phyloP scores from a whole-genome alignment of 2,113 vertebrate species.

The Lucifuga dentata region DNA sequence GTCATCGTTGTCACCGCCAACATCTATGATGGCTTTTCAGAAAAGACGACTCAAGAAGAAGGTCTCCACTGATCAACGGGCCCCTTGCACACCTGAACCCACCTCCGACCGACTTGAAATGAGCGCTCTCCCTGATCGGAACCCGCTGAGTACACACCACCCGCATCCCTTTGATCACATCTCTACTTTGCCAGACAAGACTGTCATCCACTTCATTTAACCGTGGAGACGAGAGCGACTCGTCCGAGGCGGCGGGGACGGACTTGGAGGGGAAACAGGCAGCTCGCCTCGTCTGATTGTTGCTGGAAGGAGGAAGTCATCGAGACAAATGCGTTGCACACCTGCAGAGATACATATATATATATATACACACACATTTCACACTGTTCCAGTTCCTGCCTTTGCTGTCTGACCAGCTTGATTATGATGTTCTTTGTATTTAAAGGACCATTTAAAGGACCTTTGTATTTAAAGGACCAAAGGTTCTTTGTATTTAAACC shows the following conservation, averaged over 20 bases:
- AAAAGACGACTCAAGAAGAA: not conserved
- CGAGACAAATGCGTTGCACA: not conserved
- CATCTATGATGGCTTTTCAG: constrained; percentile 15
- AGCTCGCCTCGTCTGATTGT: not conserved
- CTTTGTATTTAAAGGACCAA: too few relatives aligned
- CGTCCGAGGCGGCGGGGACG: not conserved
- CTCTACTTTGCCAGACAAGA: constrained; percentile 36
- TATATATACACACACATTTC: too few relatives aligned
- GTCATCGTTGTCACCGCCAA: constrained; percentile 36
- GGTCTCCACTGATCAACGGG: constrained; percentile 46
- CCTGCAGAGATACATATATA: too few relatives aligned
- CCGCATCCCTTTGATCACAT: constrained; percentile 42
- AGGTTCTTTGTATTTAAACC: too few relatives aligned
- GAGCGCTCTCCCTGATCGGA: constrained; percentile 24
- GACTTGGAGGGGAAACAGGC: not conserved
- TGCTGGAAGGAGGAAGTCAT: too few relatives aligned
- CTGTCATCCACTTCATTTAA: constrained; percentile 34
- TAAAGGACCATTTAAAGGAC: too few relatives aligned
- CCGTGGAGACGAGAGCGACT: constrained; percentile 11
- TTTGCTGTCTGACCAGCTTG: not conserved
- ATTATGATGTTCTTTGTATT: constrained; percentile 1
- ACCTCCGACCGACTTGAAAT: constrained; percentile 20
- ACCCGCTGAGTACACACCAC: not conserved
- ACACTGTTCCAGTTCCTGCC: not conserved
- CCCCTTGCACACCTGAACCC: constrained; percentile 48